Percentiles rank a stretch among this genome's conserved stretches.
These are phyloP conservation scores for Heterodera carotae DNA, from an alignment of 1,140 invertebrate genomes.

Conservation along the genomic window DNA sequence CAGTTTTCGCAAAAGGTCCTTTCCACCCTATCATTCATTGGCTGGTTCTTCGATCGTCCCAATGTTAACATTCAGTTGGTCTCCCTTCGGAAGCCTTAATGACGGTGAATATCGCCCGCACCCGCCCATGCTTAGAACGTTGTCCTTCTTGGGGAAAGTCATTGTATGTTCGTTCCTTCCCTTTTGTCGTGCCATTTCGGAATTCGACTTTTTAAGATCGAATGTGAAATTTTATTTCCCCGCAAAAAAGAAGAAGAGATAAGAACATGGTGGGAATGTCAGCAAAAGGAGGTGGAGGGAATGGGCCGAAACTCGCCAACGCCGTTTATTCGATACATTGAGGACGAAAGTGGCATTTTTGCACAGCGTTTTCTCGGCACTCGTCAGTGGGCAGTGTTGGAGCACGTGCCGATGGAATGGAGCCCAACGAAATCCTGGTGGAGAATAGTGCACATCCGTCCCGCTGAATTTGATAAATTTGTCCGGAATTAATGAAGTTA, in stretches of 20 bases:
- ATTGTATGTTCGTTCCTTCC: constrained; percentile 7
- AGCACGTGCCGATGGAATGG: constrained; percentile 10
- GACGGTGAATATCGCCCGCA: not conserved
- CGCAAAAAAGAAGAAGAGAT: not conserved
- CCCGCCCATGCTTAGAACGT: constrained; percentile 7
- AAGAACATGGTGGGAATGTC: not conserved
- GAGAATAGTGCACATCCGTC: constrained; percentile 20
- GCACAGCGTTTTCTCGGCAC: constrained; percentile 7
- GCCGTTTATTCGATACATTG: constrained; percentile 23
- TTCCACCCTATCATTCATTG: not conserved
- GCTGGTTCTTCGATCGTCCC: not conserved
- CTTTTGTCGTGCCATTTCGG: constrained; percentile 1
- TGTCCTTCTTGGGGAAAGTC: constrained; percentile 9
- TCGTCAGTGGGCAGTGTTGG: constrained; percentile 13
- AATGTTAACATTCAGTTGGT: constrained; percentile 2
- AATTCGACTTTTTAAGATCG: constrained; percentile 17
- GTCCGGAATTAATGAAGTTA: not conserved
- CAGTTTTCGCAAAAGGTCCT: constrained; percentile 23
- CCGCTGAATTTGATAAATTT: not conserved
- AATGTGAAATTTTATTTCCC: constrained; percentile 15
- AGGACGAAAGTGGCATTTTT: constrained; percentile 7
- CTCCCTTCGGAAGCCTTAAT: constrained; percentile 18
- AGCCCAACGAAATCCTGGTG: constrained; percentile 15
- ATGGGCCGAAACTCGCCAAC: not conserved
- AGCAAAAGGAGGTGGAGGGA: constrained; percentile 2